A percentile compares a stretch with the other conserved stretches of the same genome.
These are phyloP conservation scores for Egretta garzetta DNA, from an alignment of 2,113 vertebrate species.

Conservation along the genomic window DNA sequence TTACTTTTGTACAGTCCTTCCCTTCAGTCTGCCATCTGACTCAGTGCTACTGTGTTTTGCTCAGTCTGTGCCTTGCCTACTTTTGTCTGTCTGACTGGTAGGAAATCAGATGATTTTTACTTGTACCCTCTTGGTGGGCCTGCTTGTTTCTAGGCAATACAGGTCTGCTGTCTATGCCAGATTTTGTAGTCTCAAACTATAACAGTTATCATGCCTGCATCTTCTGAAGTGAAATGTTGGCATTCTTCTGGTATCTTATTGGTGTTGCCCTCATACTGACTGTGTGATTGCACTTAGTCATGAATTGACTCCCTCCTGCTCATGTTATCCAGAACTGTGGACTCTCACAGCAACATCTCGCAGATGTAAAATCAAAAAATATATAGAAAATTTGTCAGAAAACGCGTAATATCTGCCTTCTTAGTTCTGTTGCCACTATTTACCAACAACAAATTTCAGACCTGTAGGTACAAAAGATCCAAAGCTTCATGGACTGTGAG, in stretches of 20 bases:
- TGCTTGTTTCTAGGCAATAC: background rate
- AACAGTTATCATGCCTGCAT: background rate
- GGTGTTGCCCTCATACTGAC: background rate
- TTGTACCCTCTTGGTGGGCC: background rate
- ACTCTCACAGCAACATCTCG: background rate
- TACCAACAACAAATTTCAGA: background rate
- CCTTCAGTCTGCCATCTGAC: background rate
- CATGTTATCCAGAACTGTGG: background rate
- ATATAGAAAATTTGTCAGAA: background rate
- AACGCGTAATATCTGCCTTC: rapidly evolving
- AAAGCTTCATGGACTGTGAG: background rate
- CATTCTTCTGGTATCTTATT: background rate
- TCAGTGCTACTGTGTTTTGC: constrained; percentile 10
- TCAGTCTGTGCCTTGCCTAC: background rate
- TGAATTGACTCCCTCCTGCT: background rate
- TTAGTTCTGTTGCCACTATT: background rate
- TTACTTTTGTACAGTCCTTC: background rate
- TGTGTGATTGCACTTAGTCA: background rate
- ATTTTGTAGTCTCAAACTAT: background rate
- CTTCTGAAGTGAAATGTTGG: background rate
- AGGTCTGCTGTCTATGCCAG: background rate
- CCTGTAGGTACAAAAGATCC: background rate
- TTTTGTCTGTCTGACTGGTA: background rate
- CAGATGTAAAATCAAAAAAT: background rate
- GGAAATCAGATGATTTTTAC: background rate